Evolutionary conservation across 2,113 vertebrate species (phyloP), one percentile per base, ranked within the genome.

Genomic region (Bubo blakistoni): DNA sequence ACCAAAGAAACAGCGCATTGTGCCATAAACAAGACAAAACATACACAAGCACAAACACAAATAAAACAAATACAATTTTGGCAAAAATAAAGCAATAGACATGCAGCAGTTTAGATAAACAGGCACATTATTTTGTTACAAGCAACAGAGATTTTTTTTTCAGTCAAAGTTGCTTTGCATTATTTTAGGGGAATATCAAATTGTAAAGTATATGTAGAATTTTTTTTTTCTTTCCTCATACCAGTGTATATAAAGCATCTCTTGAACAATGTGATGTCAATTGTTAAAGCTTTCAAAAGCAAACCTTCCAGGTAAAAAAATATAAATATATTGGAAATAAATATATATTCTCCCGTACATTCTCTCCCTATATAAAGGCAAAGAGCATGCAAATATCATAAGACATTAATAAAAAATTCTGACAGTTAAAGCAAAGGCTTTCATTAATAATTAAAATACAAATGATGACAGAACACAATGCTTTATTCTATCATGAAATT

Each of bases 371-470:
- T 81, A 73, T 38, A 85, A 76, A 94, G 55, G 49, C 51, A 85
- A 70, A 87, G 71, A 81, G 40, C 65, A 90, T 96, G 79, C 86
- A 97, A 97, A 94, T 93, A 94, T 83, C 38, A 8, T 58, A 95
- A 76, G 67, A 88, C 74, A 86, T 96, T 91, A 93, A 97, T 96
- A 91, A 95, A 96, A 97, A 94, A 96, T 96, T 95, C 91, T 96
- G 96, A 93, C 87, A 96, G 88, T 95, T 97, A 96, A 97, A 96
- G 77, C 73, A 94, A 88, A 94, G 82, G 29, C n/a, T 92, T 71
- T 93, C 91, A 94, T 97, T 95, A 97, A 97, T 96, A 96, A 97
- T 97, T 97, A 94, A 97, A 96, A 96, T 93, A 94, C 77, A 96
- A 93, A 97, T 97, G 81, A 95, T 96, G 91, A 93, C 81, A 95